phyloP scores from a whole-genome alignment of 2,797 vertebrate genomes.

The Sebastes cheni region DNA sequence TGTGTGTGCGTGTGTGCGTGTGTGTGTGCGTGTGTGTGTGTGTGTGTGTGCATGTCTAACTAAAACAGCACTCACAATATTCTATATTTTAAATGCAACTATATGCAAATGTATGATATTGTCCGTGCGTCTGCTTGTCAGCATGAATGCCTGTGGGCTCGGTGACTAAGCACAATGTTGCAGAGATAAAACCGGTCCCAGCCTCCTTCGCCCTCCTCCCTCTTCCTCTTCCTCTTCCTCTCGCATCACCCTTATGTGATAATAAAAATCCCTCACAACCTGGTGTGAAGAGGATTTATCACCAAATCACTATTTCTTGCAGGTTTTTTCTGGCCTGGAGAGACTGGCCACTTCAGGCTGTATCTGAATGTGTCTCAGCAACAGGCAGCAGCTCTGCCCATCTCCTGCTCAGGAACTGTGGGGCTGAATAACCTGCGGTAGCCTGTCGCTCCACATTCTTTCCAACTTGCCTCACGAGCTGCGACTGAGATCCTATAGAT shows the following conservation, averaged over 20 bases:
- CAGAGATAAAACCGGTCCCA: background rate
- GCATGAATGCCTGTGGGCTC: slow-evolving; percentile 5
- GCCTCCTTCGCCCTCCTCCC: background rate
- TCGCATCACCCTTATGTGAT: background rate
- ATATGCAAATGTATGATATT: background rate
- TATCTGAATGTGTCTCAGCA: slow-evolving; percentile 1
- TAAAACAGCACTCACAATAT: background rate
- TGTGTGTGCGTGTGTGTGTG: no score
- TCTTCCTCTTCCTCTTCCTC: background rate
- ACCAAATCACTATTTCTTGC: slow-evolving; percentile 16
- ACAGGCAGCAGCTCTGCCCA: slow-evolving; percentile 23
- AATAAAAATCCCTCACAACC: background rate
- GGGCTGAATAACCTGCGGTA: slow-evolving; percentile 40
- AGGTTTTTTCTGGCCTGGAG: background rate
- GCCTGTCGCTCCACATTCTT: slow-evolving; percentile 28
- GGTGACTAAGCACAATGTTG: slow-evolving; percentile 14
- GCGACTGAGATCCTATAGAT: background rate
- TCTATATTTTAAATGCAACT: background rate
- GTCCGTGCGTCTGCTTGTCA: slow-evolving; percentile 15
- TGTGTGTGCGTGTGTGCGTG: background rate
- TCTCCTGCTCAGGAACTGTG: slow-evolving; percentile 17
- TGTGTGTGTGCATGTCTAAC: background rate
- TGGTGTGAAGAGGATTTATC: slow-evolving; percentile 3
- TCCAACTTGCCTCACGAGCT: slow-evolving; percentile 15
- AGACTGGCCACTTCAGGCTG: background rate